phyloP scores from a whole-genome alignment of 2,888 invertebrate genomes.

The Aphodius granarius region DNA sequence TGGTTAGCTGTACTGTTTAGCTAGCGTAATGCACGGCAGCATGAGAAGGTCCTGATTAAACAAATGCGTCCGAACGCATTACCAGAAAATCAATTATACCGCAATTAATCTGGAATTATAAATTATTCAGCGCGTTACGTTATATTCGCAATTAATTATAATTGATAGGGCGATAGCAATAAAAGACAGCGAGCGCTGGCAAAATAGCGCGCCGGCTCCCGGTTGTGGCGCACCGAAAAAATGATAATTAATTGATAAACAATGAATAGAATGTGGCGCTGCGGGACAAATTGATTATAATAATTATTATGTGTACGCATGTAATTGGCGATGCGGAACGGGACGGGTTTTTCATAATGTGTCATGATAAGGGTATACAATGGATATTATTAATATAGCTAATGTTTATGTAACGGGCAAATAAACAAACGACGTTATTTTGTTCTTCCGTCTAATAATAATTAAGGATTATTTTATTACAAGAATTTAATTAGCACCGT shows the following conservation, averaged over 20 bases:
- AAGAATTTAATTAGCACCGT: too few species aligned
- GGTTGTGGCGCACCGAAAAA: not conserved
- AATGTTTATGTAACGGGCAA: not conserved
- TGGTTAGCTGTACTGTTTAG: too few species aligned
- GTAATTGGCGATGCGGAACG: not conserved
- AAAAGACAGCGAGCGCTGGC: not conserved
- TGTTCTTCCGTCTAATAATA: not conserved
- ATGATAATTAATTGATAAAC: not conserved
- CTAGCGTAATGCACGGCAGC: not conserved
- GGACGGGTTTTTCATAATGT: not conserved
- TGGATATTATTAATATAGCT: not conserved
- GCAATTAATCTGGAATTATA: conserved; percentile 12
- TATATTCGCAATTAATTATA: not conserved
- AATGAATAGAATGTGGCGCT: not conserved
- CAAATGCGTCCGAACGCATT: not conserved
- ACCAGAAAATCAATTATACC: conserved; percentile 6
- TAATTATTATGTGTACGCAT: not conserved
- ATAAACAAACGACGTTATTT: not conserved
- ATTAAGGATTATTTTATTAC: too few species aligned
- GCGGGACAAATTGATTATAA: not conserved
- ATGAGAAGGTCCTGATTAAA: not conserved
- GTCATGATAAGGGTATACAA: not conserved
- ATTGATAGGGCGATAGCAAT: not conserved
- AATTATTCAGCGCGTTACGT: conserved; percentile 1
- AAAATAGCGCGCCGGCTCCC: not conserved